Evolutionary conservation across 2,113 vertebrate genomes (phyloP), one percentile per base, ranked within the genome.

Genomic region (Todiramphus chloris): DNA sequence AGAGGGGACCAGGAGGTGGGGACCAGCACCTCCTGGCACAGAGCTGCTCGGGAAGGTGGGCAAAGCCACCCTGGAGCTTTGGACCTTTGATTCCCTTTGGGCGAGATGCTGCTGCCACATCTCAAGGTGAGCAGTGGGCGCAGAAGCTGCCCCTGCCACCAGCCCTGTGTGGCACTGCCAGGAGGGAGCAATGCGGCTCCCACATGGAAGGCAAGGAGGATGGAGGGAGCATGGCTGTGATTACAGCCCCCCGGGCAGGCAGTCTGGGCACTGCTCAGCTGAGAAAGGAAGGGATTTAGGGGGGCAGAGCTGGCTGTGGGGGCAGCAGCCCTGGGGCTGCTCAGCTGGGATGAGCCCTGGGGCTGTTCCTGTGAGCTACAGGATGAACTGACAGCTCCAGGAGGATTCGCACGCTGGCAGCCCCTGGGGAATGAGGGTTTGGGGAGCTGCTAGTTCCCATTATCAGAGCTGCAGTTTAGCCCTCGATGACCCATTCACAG

Each of bases 301-400:
- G 35, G 16, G 8, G 8, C 31, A 81, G 48, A 79, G 56, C 6
- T 2, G 5, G 43, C 53, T 60, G 35, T 3, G 0, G 10, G 18
- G 12, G 68, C 35, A 19, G 7, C 12, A 59, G 4, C 27, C 35
- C 59, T n/a, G 59, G 37, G 68, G 67, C 59, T 41, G 58, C 58
- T 66, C 50, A 1, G 0, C 35, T 6, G 3, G 87, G 78, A 28
- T 27, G 44, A 75, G 37, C 69, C 33, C 37, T 0, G 0, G 31
- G 48, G 39, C 28, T 18, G 19, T 68, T 30, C 19, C 51, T 3
- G 1, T 33, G 25, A 74, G n/a, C 68, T 41, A 5, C 2, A 4
- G 46, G 53, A 31, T 25, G 30, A 4, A 17, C 1, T 17, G 46
- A 27, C 44, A n/a, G 53, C 68, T 46, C 2, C 3, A 50, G 44